Evolutionary conservation across 2,797 vertebrate genomes (phyloP).

Genomic region (Poeciliopsis infans): DNA sequence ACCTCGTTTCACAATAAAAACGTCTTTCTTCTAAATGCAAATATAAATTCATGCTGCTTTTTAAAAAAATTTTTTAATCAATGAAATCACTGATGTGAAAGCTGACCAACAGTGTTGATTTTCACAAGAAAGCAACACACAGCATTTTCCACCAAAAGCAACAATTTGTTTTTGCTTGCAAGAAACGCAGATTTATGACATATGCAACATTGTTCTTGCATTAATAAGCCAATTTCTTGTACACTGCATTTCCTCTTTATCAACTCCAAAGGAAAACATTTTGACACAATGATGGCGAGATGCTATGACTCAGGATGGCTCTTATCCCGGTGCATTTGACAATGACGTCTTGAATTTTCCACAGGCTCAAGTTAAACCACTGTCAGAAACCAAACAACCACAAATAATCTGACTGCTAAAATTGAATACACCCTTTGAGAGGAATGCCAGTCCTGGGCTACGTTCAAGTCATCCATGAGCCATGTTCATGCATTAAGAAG

Average conservation of each 20-base stretch:
- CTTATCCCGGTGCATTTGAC: slow-evolving; percentile 43
- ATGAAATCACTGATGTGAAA: not conserved
- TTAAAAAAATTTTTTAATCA: not conserved
- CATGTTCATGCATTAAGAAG: slow-evolving; percentile 46
- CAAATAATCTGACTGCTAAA: slow-evolving; percentile 46
- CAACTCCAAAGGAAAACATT: slow-evolving; percentile 34
- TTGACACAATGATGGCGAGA: slow-evolving; percentile 30
- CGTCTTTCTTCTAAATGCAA: not conserved
- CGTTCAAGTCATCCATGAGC: slow-evolving; percentile 48
- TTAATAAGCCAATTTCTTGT: slow-evolving; percentile 8
- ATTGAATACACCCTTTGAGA: slow-evolving; percentile 47
- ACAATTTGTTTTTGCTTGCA: not conserved
- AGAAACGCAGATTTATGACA: not conserved
- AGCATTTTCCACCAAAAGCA: not conserved
- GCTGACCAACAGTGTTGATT: not conserved
- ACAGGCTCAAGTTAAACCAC: slow-evolving; percentile 51
- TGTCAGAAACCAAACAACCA: slow-evolving; percentile 54
- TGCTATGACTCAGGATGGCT: slow-evolving; percentile 43
- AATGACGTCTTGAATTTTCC: slow-evolving; percentile 40
- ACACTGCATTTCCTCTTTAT: slow-evolving; percentile 45
- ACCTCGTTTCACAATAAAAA: not conserved
- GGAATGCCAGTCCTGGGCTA: slow-evolving; percentile 47
- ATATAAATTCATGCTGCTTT: not conserved
- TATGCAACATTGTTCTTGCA: not conserved
- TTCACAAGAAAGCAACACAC: not conserved